These are phyloP conservation scores for Abrostola triplasia DNA, from an alignment of 2,888 invertebrate species.

Conservation along the genomic window DNA sequence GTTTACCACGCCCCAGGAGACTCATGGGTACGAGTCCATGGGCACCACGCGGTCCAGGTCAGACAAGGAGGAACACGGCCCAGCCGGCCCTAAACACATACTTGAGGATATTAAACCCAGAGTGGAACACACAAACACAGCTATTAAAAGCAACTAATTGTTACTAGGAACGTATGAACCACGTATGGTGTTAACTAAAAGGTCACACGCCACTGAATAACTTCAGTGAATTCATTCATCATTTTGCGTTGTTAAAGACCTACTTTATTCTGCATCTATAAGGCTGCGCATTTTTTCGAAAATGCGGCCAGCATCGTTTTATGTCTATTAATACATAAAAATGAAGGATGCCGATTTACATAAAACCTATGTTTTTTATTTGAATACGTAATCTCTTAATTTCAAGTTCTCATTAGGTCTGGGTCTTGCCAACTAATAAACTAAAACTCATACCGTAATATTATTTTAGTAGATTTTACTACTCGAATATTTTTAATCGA, in stretches of 20 bases:
- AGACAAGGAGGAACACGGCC: conserved; percentile 81
- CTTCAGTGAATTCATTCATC: conserved; percentile 20
- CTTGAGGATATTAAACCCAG: conserved; percentile 70
- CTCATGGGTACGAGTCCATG: conserved; percentile 95
- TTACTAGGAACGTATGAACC: conserved; percentile 1
- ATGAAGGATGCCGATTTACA: neutral
- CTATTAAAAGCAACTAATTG: neutral
- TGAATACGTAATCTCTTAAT: conserved; percentile 1
- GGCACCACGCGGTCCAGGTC: conserved; percentile 95
- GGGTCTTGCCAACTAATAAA: conserved; percentile 18
- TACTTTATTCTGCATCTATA: neutral
- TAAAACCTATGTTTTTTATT: neutral
- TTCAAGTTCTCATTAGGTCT: neutral
- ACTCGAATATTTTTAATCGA: conserved; percentile 22
- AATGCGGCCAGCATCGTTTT: conserved; percentile 15
- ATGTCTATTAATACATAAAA: neutral
- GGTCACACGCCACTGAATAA: conserved; percentile 30
- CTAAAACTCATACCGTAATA: conserved; percentile 2
- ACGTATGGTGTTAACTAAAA: conserved; percentile 3
- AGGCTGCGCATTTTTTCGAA: conserved; percentile 12
- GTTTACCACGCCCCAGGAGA: conserved; percentile 79
- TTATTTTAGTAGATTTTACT: conserved; percentile 30
- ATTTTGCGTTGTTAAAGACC: conserved; percentile 24
- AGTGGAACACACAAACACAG: neutral
- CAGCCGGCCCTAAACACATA: conserved; percentile 73